These are phyloP conservation scores for Drosophila gaucha DNA, from an alignment of 2,888 invertebrate species.

Conservation along the genomic window DNA sequence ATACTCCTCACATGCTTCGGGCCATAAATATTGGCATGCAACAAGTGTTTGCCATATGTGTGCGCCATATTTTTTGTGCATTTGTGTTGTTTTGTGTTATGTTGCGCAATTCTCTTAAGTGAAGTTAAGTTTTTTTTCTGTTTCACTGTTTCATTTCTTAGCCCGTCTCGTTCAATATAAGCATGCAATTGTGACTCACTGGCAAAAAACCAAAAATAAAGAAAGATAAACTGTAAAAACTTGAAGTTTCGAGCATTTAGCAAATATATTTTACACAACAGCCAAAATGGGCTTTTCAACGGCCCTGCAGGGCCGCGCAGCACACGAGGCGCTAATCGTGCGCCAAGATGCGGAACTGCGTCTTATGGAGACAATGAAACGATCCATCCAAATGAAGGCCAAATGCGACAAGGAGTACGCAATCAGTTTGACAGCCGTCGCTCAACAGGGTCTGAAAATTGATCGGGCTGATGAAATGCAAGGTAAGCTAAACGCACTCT, in stretches of 20 bases:
- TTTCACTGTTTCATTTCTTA: conserved; percentile 33
- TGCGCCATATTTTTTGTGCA: conserved; percentile 17
- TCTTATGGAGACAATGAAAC: conserved; percentile 95
- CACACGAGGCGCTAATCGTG: conserved; percentile 95
- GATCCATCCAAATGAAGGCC: conserved; percentile 93
- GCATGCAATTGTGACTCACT: conserved; percentile 55
- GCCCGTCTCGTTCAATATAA: conserved; percentile 18
- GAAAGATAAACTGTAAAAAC: conserved; percentile 3
- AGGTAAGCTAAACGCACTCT: conserved; percentile 75
- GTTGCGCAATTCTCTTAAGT: conserved; percentile 49
- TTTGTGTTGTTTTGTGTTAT: background rate
- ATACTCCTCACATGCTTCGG: conserved; percentile 29
- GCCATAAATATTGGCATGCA: conserved; percentile 59
- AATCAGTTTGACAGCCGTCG: conserved; percentile 91
- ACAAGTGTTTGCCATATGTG: conserved; percentile 75
- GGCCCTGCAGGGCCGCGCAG: conserved; percentile 93
- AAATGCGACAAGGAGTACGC: conserved; percentile 97
- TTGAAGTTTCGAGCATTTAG: conserved; percentile 13
- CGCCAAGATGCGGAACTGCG: conserved; percentile 97
- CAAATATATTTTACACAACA: conserved; percentile 2
- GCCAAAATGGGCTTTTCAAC: conserved; percentile 92
- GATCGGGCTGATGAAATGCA: conserved; percentile 86
- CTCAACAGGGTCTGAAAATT: conserved; percentile 93
- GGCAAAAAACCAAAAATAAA: conserved; percentile 9
- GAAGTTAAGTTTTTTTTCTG: conserved; percentile 29